A percentile compares a stretch with the other conserved stretches of the same genome.
Conservation (phyloP, 2,113 vertebrate genomes). For the Cynocephalus volans region DNA sequence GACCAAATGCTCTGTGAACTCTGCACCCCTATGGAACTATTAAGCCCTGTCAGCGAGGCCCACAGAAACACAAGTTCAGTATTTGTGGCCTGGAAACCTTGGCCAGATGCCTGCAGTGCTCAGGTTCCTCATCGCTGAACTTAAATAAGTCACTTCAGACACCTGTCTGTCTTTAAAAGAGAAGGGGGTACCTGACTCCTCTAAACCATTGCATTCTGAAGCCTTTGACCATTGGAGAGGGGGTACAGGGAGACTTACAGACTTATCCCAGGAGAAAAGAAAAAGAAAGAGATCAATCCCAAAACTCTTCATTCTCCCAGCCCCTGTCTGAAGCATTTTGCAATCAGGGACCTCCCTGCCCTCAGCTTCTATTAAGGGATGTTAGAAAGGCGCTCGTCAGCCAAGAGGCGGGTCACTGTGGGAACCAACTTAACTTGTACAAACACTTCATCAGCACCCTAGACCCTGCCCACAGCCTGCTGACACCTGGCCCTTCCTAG, state of each 20-base stretch:
- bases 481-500: neutral
- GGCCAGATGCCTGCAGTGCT: neutral
- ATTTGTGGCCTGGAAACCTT: neutral
- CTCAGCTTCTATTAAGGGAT: neutral
- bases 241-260: neutral
- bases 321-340: neutral
- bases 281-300: neutral
- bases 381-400: neutral
- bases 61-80: neutral
- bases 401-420: neutral
- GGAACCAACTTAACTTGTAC: too few species aligned
- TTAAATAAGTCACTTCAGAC: neutral
- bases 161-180: neutral
- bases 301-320: neutral
- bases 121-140: neutral
- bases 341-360: neutral
- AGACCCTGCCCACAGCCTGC: neutral
- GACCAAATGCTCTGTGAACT: neutral
- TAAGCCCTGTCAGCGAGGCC: neutral
- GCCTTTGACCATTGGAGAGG: neutral
- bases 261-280: neutral
- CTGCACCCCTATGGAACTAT: neutral
- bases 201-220: neutral
- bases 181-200: neutral
- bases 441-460: constrained; percentile 31